Evolutionary conservation across 2,888 invertebrate genomes (phyloP).

Genomic region (Oxytorus armatus): DNA sequence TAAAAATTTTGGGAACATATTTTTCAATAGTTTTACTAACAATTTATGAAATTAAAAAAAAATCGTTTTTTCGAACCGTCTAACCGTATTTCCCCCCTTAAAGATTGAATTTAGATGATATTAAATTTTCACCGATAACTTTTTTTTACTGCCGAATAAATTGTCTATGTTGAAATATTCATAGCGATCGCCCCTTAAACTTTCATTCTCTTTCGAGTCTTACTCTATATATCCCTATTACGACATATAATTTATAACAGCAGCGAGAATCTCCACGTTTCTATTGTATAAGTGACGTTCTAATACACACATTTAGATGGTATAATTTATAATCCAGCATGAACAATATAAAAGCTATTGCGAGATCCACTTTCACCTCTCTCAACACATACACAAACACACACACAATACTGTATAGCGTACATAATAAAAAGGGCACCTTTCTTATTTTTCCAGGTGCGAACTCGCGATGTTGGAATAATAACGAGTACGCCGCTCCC

Average conservation of each 20-base stretch:
- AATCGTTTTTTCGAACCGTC: too few species aligned
- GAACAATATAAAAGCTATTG: conserved; percentile 37
- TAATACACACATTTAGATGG: background rate
- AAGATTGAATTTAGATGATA: too few species aligned
- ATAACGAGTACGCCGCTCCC: conserved; percentile 78
- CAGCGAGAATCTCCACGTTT: background rate
- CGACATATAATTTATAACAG: conserved; percentile 25
- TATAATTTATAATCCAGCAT: conserved; percentile 3
- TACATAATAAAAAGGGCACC: conserved; percentile 10
- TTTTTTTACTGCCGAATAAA: too few species aligned
- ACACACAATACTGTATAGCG: too few species aligned
- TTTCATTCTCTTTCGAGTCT: conserved; percentile 2
- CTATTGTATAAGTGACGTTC: conserved; percentile 35
- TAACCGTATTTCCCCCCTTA: too few species aligned
- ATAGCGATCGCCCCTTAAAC: background rate
- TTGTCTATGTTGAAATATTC: too few species aligned
- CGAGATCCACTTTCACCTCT: conserved; percentile 46
- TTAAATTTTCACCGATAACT: too few species aligned
- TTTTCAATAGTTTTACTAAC: too few species aligned
- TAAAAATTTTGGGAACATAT: too few species aligned
- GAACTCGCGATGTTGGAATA: conserved; percentile 80
- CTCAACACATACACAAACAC: background rate
- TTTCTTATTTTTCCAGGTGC: conserved; percentile 71
- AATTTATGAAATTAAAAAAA: too few species aligned
- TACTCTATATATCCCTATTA: conserved; percentile 31